Base-by-base conservation (phyloP, 2,888 invertebrate species). In the Gerris lacustris region DNA sequence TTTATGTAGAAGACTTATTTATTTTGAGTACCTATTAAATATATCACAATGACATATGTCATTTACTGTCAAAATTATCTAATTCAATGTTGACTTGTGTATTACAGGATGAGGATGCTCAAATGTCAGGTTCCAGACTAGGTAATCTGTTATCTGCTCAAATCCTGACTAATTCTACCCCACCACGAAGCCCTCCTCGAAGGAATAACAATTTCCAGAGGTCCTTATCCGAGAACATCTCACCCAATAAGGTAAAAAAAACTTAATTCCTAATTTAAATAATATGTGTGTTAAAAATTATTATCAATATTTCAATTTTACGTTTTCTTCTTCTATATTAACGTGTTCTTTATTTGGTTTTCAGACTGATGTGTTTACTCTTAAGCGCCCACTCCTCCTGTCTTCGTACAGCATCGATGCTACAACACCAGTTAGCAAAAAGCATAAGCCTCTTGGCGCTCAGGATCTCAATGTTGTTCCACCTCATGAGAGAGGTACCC, bases 61-160 rank as follows among this genome's bases (percentile, higher is more conserved):
- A 11, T 62, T 62, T 62, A 62, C 11, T 62, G 62, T n/a, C n/a
- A 62, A 15, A 62, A 15, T 11, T 62, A 64, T 64, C 17, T n/a
- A 31, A n/a, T 64, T 64, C 9, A 45, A 67, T 68, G 6, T 31
- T 15, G 69, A 45, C 55, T 18, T 66, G 69, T 31, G 31, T 31
- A 31, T 64, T 70, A 11, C 71, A 76, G 73, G 82, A 82, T 63
- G 83, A 84, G 70, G 79, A 80, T 44, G 76, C 79, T 64, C 80
- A 80, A 63, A 78, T 86, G 44, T 9, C 7, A 64, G 64, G n/a
- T n/a, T 9, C 17, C 11, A n/a, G 44, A 82, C 88, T 55, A 84
- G 82, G 69, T 86, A 85, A 0, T 81, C 84, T 43, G 83, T 86
- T 74, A 70, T 69, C 67, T 69, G 67, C 64, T 62, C 66, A n/a